Evolutionary conservation across 2,113 vertebrate species (phyloP).

Genomic region (Heterochromis multidens): DNA sequence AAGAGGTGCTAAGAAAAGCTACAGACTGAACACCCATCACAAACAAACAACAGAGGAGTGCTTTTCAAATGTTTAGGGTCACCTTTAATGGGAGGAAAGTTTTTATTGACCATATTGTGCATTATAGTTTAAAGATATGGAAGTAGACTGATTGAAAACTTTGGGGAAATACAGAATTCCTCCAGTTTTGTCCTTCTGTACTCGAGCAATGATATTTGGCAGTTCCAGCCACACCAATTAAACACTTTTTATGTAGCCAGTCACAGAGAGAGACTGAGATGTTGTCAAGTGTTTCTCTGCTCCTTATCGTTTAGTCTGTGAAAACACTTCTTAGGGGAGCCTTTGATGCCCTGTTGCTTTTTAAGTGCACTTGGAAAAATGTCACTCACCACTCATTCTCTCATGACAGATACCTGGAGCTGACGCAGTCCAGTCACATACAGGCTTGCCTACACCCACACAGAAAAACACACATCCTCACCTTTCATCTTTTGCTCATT

Average conservation of each 20-base stretch:
- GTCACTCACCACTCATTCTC: conserved; percentile 43
- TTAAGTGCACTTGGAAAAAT: conserved; percentile 57
- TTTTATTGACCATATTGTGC: background rate
- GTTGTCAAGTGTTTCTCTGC: conserved; percentile 9
- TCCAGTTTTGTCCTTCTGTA: background rate
- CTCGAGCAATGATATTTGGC: background rate
- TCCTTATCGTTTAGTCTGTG: conserved; percentile 50
- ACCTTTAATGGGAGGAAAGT: background rate
- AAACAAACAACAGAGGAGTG: fast-evolving
- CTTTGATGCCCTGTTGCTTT: conserved; percentile 53
- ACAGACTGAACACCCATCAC: background rate
- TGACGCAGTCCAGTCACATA: conserved; percentile 8
- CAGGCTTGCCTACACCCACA: background rate
- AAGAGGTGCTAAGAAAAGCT: background rate
- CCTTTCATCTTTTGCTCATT: background rate
- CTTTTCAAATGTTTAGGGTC: background rate
- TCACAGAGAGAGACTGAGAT: background rate
- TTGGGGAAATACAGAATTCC: background rate
- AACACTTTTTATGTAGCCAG: background rate
- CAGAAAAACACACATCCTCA: background rate
- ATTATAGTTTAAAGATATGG: background rate
- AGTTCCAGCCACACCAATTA: background rate
- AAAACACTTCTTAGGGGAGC: conserved; percentile 42
- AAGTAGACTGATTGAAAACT: too few relatives aligned
- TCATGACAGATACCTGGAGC: conserved; percentile 42